Percentiles rank a stretch among this genome's conserved stretches.
These are phyloP conservation scores for Poeciliopsis prolifica DNA, from an alignment of 2,113 vertebrate species.

Conservation along the genomic window DNA sequence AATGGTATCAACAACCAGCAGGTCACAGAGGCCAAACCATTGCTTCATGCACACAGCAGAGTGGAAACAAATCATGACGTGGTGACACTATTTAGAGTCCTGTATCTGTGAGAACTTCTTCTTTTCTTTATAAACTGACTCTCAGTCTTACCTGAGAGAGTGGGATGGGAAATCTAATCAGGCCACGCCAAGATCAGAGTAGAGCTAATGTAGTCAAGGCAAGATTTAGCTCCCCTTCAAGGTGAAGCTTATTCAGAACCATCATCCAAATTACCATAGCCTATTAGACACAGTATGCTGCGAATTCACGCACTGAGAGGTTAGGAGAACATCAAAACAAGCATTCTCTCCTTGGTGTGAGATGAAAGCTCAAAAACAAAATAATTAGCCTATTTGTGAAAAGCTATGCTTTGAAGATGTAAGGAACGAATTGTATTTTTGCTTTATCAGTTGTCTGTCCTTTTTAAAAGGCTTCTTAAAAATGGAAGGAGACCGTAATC, in stretches of 20 bases:
- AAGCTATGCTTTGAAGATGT: constrained; percentile 71
- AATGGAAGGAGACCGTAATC: constrained; percentile 41
- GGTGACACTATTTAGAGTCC: constrained; percentile 35
- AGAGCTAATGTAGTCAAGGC: constrained; percentile 53
- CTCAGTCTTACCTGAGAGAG: constrained; percentile 52
- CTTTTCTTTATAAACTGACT: constrained; percentile 43
- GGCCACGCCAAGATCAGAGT: constrained; percentile 63
- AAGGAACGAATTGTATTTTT: constrained; percentile 55
- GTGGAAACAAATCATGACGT: constrained; percentile 47
- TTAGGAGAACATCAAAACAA: constrained; percentile 73
- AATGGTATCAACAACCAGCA: constrained; percentile 39
- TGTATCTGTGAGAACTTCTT: constrained; percentile 35
- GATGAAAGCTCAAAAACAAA: constrained; percentile 75
- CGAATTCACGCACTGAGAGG: constrained; percentile 49
- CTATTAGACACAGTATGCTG: constrained; percentile 45
- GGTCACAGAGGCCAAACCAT: constrained; percentile 34
- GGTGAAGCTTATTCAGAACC: constrained; percentile 55
- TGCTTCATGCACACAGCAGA: constrained; percentile 32
- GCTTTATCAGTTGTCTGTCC: constrained; percentile 58
- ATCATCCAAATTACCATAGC: constrained; percentile 61
- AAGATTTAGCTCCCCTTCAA: constrained; percentile 59
- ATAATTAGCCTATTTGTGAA: constrained; percentile 72
- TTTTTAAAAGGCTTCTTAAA: constrained; percentile 42
- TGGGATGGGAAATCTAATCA: constrained; percentile 62
- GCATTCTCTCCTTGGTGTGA: constrained; percentile 49